A percentile compares a stretch with the other conserved stretches of the same genome.
These are phyloP conservation scores for Lamellibrachia luymesi DNA, from an alignment of 1,140 invertebrate species.

Conservation along the genomic window DNA sequence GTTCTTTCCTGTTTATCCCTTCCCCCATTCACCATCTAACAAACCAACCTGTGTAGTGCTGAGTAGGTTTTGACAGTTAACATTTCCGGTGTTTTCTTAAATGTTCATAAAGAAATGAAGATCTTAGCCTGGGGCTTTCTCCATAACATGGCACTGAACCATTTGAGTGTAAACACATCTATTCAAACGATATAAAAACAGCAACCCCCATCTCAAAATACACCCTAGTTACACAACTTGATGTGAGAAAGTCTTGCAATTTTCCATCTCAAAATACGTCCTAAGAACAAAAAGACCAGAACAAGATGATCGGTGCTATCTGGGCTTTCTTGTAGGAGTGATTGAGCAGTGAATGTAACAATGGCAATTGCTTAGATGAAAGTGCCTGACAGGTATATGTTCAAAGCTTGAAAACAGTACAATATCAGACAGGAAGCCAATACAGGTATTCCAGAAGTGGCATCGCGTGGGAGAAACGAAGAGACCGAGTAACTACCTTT, in stretches of 20 bases:
- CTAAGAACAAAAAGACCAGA: no score
- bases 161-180: background rate
- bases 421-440: no score
- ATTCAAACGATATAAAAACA: background rate
- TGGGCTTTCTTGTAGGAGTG: no score
- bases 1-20: background rate
- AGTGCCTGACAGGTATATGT: no score
- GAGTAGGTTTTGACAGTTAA: background rate
- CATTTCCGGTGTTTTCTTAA: background rate
- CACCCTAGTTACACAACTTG: background rate
- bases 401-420: no score
- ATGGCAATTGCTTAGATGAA: no score
- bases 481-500: no score
- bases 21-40: background rate
- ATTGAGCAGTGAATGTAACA: no score
- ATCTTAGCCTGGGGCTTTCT: background rate
- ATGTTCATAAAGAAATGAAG: background rate
- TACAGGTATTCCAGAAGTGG: no score
- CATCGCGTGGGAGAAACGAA: no score
- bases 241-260: background rate
- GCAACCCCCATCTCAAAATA: background rate
- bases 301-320: no score
- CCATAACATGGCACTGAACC: background rate
- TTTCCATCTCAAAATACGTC: background rate
- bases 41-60: background rate